phyloP scores from a whole-genome alignment of 2,113 vertebrate genomes.

The Rhinoptilus africanus region DNA sequence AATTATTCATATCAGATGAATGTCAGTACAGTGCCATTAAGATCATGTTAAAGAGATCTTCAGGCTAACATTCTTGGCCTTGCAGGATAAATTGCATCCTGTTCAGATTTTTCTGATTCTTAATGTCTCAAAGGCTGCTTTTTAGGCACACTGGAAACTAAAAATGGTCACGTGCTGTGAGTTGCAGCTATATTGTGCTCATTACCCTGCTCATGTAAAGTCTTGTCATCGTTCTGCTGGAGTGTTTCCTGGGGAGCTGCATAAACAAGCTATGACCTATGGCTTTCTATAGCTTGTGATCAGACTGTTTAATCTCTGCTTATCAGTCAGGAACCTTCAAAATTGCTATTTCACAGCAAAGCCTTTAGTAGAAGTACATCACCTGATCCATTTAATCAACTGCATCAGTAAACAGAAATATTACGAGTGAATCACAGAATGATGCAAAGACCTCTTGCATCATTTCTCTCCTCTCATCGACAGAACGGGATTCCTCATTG shows the following conservation, averaged over 20 bases:
- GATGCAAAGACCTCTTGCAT: not conserved
- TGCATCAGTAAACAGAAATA: not conserved
- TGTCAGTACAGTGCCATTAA: slow-evolving; percentile 1
- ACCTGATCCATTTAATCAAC: not conserved
- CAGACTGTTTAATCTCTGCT: not conserved
- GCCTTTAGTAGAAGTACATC: not conserved
- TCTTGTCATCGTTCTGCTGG: not conserved
- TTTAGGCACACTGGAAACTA: not conserved
- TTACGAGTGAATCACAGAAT: not conserved
- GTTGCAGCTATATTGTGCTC: not conserved
- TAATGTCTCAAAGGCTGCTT: not conserved
- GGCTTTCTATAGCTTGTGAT: not conserved
- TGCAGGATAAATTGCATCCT: slow-evolving; percentile 20
- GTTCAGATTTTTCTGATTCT: not conserved
- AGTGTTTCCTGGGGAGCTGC: not conserved
- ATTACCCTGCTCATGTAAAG: not conserved
- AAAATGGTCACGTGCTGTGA: not conserved
- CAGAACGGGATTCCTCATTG: not conserved
- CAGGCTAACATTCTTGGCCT: not conserved
- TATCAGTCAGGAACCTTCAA: not conserved
- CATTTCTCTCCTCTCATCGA: not conserved
- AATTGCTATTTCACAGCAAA: not conserved
- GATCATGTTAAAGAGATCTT: slow-evolving; percentile 2
- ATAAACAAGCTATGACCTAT: not conserved
- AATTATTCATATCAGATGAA: slow-evolving; percentile 16